Percentiles rank a stretch among this genome's conserved stretches.
phyloP scores from a whole-genome alignment of 2,888 invertebrate genomes.

The Ernsta delagoae region DNA sequence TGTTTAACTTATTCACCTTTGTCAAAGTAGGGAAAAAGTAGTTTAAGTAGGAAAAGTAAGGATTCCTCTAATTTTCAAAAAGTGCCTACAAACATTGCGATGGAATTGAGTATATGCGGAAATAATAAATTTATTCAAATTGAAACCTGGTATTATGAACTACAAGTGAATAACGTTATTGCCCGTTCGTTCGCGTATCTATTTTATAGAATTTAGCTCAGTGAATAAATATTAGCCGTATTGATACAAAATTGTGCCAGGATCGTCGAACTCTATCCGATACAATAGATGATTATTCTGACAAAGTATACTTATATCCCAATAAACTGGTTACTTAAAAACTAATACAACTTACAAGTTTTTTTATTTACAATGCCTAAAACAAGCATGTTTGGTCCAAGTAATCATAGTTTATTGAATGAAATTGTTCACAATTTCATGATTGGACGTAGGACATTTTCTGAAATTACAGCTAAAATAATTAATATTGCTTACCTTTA shows the following conservation, averaged over 20 bases:
- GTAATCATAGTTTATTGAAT: no score
- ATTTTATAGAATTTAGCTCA: constrained; percentile 21
- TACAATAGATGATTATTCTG: constrained; percentile 31
- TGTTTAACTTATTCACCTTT: not conserved
- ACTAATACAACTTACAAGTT: no score
- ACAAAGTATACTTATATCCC: constrained; percentile 8
- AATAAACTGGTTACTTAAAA: no score
- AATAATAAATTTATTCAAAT: constrained; percentile 8
- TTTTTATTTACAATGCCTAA: no score
- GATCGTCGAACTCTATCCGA: constrained; percentile 21
- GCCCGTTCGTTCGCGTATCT: not conserved
- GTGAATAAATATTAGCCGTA: constrained; percentile 19
- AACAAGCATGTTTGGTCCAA: no score
- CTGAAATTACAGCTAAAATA: no score
- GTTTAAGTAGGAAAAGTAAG: not conserved
- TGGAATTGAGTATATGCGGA: not conserved
- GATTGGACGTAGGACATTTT: no score
- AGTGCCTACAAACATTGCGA: no score
- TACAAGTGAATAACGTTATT: not conserved
- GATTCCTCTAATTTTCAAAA: not conserved
- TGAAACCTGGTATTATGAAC: not conserved
- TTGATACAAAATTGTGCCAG: constrained; percentile 23
- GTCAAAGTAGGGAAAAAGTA: not conserved
- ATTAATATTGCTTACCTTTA: no score
- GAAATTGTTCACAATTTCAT: no score